Percentiles rank a stretch among this genome's conserved stretches.
These are phyloP conservation scores for Caerostris extrusa DNA, from an alignment of 1,140 invertebrate species.

Conservation along the genomic window DNA sequence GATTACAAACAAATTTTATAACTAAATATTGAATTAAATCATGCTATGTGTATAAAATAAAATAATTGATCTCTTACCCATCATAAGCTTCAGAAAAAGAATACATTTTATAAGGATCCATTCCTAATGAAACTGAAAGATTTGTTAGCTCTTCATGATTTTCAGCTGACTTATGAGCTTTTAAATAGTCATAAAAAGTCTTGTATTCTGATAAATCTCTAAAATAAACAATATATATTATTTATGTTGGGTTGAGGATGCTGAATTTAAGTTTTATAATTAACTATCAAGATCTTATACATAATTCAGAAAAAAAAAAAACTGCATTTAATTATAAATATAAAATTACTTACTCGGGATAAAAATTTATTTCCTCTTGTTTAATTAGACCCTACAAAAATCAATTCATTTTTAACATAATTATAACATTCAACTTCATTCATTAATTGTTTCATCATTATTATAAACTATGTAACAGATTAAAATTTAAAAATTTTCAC, in stretches of 20 bases:
- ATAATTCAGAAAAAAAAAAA: no score
- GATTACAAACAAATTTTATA: background rate
- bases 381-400: background rate
- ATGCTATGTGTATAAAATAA: background rate
- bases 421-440: no score
- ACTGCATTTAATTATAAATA: background rate
- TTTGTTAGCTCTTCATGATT: background rate
- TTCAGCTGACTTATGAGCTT: background rate
- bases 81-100: background rate
- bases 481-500: no score
- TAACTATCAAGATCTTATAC: no score
- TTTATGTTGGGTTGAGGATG: no score
- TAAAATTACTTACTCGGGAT: background rate
- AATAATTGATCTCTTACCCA: constrained; percentile 16
- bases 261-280: no score
- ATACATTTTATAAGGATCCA: background rate
- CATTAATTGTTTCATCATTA: no score
- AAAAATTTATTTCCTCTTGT: background rate
- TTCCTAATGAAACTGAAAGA: background rate
- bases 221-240: background rate
- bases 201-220: background rate
- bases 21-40: background rate
- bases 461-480: no score
- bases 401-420: no score
- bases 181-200: background rate